These are phyloP conservation scores for Engraulis encrasicolus DNA, from an alignment of 2,113 vertebrate genomes.

Conservation along the genomic window DNA sequence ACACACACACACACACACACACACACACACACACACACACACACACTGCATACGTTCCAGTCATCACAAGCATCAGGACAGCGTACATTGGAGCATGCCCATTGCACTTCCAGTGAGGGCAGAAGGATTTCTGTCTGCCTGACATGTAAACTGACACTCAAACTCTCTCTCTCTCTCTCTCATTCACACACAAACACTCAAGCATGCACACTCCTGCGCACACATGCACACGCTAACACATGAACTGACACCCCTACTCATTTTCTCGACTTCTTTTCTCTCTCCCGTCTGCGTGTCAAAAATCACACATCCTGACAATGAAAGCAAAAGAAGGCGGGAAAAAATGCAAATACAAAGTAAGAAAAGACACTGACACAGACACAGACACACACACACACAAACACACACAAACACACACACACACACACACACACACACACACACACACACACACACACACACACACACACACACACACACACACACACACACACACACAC, in stretches of 20 bases:
- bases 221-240: no score
- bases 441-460: neutral
- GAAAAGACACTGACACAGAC: neutral
- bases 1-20: neutral
- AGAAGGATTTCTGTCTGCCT: neutral
- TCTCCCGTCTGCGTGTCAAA: neutral
- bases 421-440: no score
- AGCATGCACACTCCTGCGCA: no score
- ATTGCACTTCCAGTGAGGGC: neutral
- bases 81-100: neutral
- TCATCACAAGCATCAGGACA: no score
- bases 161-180: no score
- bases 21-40: neutral
- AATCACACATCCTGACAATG: conserved; percentile 10
- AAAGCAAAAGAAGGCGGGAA: neutral
- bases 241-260: no score
- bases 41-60: no score
- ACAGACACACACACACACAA: no score
- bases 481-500: neutral
- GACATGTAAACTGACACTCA: neutral
- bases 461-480: neutral
- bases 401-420: no score
- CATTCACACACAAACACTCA: no score
- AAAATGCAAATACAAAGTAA: no score
- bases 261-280: neutral